phyloP scores from a whole-genome alignment of 2,797 vertebrate species.

The Clarias fuscus region DNA sequence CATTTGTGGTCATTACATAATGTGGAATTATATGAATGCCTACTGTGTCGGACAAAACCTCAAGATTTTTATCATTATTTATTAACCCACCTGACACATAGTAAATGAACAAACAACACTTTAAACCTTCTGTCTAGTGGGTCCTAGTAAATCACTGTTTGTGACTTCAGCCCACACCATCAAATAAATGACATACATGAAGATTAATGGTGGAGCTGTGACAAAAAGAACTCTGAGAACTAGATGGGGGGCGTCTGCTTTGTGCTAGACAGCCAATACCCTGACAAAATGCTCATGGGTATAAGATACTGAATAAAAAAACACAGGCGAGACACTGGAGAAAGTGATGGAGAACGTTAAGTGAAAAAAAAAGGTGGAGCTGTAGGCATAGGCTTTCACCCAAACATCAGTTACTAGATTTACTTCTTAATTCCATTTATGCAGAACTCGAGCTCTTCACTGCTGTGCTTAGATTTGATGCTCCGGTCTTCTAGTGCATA shows the following conservation, averaged over 20 bases:
- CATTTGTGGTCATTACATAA: neutral
- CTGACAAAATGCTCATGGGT: neutral
- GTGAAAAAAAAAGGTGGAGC: neutral
- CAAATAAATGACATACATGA: neutral
- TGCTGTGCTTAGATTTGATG: neutral
- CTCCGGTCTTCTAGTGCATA: conserved; percentile 3
- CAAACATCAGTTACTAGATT: conserved; percentile 10
- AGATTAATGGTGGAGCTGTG: neutral
- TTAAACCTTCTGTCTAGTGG: neutral
- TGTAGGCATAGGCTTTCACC: neutral
- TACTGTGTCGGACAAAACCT: neutral
- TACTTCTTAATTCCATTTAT: neutral
- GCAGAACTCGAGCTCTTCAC: neutral
- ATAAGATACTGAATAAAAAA: neutral
- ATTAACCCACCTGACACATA: neutral
- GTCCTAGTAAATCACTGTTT: neutral
- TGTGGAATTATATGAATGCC: neutral
- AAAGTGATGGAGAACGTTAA: neutral
- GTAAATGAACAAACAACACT: neutral
- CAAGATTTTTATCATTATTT: neutral
- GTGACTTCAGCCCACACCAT: neutral
- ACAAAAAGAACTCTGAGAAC: neutral
- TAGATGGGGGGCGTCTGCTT: neutral
- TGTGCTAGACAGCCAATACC: neutral
- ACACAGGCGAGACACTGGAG: neutral